Percentiles rank a stretch among this genome's conserved stretches.
Conservation (phyloP, 1,140 invertebrate genomes). For the Brachionus rubens region DNA sequence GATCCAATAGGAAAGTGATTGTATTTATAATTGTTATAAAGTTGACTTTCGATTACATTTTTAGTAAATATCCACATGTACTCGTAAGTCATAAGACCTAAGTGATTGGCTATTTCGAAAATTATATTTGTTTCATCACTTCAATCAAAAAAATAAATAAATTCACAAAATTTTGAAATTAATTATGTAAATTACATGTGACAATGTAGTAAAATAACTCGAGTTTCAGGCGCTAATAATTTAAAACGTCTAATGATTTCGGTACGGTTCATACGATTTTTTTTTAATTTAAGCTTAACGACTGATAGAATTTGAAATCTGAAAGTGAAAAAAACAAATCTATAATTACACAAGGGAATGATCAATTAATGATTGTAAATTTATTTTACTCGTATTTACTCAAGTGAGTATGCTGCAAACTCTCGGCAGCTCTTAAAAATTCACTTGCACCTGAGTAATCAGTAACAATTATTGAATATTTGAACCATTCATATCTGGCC, state of each 20-base stretch:
- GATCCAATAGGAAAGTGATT: conserved; percentile 83
- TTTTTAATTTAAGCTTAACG: conserved; percentile 68
- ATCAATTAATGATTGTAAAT: conserved; percentile 71
- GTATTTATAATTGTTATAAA: conserved; percentile 59
- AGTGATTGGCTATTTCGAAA: conserved; percentile 72
- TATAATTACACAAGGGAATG: conserved; percentile 69
- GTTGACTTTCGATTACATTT: conserved; percentile 70
- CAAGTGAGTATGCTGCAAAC: not conserved
- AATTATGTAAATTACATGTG: conserved; percentile 54
- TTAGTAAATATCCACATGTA: conserved; percentile 97
- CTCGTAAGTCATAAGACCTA: conserved; percentile 84
- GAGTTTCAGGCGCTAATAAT: conserved; percentile 76
- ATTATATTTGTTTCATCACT: conserved; percentile 80
- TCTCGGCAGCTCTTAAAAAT: conserved; percentile 74
- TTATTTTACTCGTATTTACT: not conserved
- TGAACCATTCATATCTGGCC: conserved; percentile 90
- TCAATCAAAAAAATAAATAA: conserved; percentile 52
- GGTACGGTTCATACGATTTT: conserved; percentile 62
- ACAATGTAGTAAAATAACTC: conserved; percentile 87
- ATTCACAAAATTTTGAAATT: not conserved
- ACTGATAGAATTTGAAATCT: conserved; percentile 77
- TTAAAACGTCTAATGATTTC: conserved; percentile 64
- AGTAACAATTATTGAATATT: conserved; percentile 78
- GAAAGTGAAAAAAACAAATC: not conserved
- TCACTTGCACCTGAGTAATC: conserved; percentile 88